Conservation (phyloP, 23 tunicate species). For the Botrylloides violaceus region DNA sequence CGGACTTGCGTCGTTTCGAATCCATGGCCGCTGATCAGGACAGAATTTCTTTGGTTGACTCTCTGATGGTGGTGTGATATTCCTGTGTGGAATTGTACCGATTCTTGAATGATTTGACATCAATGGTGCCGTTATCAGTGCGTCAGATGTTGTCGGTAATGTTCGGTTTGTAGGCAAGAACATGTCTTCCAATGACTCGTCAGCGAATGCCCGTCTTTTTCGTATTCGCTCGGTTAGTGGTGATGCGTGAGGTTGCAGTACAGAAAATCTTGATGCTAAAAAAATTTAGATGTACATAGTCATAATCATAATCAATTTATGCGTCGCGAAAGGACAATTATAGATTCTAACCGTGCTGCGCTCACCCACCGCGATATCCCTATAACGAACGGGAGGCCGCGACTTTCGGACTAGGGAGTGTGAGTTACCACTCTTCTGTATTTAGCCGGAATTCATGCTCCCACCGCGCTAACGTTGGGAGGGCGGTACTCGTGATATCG, state of each 20-base stretch:
- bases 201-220: slow-evolving; percentile 79
- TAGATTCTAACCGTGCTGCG: too few species aligned
- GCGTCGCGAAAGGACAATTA: too few species aligned
- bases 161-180: neutral
- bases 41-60: neutral
- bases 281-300: too few species aligned
- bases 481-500: too few species aligned
- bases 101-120: neutral
- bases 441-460: too few species aligned
- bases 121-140: neutral
- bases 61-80: neutral
- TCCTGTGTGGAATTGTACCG: neutral
- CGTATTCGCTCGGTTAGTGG: slow-evolving; percentile 88
- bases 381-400: too few species aligned
- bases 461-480: too few species aligned
- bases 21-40: neutral
- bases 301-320: too few species aligned
- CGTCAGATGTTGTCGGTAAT: neutral
- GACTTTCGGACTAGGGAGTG: too few species aligned
- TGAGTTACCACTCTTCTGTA: too few species aligned
- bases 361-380: too few species aligned
- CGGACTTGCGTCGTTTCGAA: neutral
- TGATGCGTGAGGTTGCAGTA: slow-evolving; percentile 20
- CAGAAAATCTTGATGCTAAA: neutral
- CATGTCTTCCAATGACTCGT: slow-evolving; percentile 53